Evolutionary conservation across 1,140 invertebrate genomes (phyloP), one percentile per base, ranked within the genome.

Genomic region (Tenebrio molitor): DNA sequence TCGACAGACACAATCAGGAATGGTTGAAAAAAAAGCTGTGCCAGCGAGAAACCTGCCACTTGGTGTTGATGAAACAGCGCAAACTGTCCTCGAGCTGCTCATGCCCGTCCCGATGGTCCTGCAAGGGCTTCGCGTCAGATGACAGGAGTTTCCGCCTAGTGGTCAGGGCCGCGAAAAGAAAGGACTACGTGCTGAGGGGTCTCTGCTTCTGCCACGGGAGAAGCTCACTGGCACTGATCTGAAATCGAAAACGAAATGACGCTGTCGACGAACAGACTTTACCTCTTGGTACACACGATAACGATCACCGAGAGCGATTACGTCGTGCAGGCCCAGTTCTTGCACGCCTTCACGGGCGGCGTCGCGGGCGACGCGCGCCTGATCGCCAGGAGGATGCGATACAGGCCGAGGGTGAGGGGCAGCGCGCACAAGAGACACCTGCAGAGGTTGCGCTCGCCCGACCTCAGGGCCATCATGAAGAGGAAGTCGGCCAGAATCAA

Each of bases 271-370:
- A 58, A 5, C 62, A 72, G 41, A 42, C 73, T 78, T 76, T 79
- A 77, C 69, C 68, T 83, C 50, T 58, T 83, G 66, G 77, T 83
- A 66, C 82, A 83, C 71, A 83, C 82, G 34, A 80, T 83, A 77
- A 82, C 81, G 6, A 77, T 83, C 36, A 81, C 80, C 16, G 78
- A 82, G 66, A 50, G 44, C 71, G 81, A 80, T 69, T 81, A 74
- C 70, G 75, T 81, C 15, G 70, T 83, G 4, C 73, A 79, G 65
- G 80, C 80, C 39, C 81, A 83, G 71, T 82, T 81, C 72, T 77
- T 83, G 36, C 82, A 83, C 66, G 72, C 82, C 8, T 71, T 79
- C 44, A 53, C 69, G 14, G 73, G 46, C 8, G 69, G 70, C 41
- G 25, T 33, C 71, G 8, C 72, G 8, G 70, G 67, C 44, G 58